Percentiles rank a stretch among this genome's conserved stretches.
phyloP scores from a whole-genome alignment of 2,888 invertebrate species.

The Oeneis ivallda region DNA sequence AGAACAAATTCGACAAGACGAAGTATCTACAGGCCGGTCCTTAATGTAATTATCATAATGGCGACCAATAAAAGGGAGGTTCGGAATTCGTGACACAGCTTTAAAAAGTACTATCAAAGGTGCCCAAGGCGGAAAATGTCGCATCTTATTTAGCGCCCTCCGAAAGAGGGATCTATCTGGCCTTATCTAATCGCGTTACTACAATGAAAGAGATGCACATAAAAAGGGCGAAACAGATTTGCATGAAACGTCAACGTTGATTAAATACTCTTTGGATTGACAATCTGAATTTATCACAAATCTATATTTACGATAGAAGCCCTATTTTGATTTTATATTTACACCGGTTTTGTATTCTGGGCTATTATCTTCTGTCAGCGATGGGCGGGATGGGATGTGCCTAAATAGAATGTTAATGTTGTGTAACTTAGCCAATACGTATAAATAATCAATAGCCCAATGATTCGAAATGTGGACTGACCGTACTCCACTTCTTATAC shows the following conservation, averaged over 20 bases:
- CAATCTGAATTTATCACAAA: not conserved
- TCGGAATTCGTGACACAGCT: constrained; percentile 77
- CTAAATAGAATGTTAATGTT: not conserved
- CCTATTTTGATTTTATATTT: not conserved
- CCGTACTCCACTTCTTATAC: too few relatives aligned
- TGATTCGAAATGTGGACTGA: too few relatives aligned
- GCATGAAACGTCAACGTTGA: constrained; percentile 75
- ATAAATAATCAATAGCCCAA: too few relatives aligned
- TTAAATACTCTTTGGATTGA: constrained; percentile 46
- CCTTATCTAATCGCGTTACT: constrained; percentile 74
- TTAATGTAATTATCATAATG: constrained; percentile 81
- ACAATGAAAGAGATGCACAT: constrained; percentile 71
- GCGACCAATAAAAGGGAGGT: constrained; percentile 79
- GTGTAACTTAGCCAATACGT: too few relatives aligned
- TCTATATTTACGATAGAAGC: not conserved
- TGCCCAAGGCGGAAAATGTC: constrained; percentile 78
- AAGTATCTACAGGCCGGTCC: constrained; percentile 74
- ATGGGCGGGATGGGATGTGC: not conserved
- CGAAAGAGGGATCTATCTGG: constrained; percentile 63
- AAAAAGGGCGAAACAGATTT: constrained; percentile 77
- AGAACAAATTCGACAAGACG: constrained; percentile 78
- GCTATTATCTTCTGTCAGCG: not conserved
- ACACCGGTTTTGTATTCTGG: not conserved
- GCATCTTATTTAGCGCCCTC: constrained; percentile 78
- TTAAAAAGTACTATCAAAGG: constrained; percentile 79